Evolutionary conservation across 2,797 vertebrate genomes (phyloP).

Genomic region (Esox lucius): DNA sequence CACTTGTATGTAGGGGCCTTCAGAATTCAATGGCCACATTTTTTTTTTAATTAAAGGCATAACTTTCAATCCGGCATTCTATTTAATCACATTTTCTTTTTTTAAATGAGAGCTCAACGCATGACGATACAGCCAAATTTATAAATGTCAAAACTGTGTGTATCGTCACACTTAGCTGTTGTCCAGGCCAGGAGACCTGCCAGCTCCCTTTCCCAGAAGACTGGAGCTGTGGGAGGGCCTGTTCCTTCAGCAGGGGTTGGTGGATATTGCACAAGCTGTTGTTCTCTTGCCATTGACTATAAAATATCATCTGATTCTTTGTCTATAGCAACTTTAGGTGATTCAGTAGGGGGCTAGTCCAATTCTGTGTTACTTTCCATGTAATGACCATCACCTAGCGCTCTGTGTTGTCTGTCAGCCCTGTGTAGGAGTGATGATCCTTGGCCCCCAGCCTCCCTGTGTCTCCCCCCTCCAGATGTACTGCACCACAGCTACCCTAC

Average conservation of each 20-base stretch:
- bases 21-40: background rate
- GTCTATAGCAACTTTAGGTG: background rate
- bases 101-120: background rate
- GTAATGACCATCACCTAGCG: background rate
- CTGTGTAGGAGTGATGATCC: constrained; percentile 22
- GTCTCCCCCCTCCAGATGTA: constrained; percentile 29
- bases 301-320: background rate
- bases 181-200: background rate
- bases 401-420: constrained; percentile 16
- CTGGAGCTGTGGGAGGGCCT: background rate
- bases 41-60: background rate
- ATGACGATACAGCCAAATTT: background rate
- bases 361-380: background rate
- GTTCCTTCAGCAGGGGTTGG: background rate
- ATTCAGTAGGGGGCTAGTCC: background rate
- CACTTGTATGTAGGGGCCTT: background rate
- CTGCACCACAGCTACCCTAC: constrained; percentile 45
- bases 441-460: constrained; percentile 21
- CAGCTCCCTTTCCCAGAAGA: background rate
- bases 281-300: background rate
- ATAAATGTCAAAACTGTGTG: background rate
- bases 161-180: background rate
- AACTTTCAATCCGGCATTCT: background rate
- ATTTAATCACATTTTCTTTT: background rate
- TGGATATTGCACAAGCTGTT: background rate